Conservation (phyloP, 1,140 invertebrate species). For the Eriocheir sinensis region DNA sequence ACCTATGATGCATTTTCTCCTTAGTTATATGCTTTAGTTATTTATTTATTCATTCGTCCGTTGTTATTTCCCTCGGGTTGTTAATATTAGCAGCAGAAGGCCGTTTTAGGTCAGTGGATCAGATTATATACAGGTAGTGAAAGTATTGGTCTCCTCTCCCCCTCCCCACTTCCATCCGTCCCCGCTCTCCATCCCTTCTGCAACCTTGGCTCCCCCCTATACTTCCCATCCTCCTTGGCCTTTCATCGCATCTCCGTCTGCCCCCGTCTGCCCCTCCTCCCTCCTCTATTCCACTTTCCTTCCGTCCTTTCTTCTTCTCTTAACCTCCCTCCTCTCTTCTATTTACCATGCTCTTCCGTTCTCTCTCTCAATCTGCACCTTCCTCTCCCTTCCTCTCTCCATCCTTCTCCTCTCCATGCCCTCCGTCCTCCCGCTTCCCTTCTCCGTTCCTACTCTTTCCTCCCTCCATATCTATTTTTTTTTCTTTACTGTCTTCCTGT, state of each 20-base stretch:
- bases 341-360: neutral
- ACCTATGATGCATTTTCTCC: too few species aligned
- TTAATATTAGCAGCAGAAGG: too few species aligned
- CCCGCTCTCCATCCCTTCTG: neutral
- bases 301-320: neutral
- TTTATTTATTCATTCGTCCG: too few species aligned
- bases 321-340: neutral
- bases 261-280: neutral
- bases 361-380: neutral
- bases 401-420: too few species aligned
- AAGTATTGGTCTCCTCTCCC: neutral
- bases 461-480: too few species aligned
- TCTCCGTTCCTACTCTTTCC: too few species aligned
- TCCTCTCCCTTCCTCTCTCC: neutral
- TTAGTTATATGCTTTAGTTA: too few species aligned
- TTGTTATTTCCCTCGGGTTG: too few species aligned
- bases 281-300: neutral
- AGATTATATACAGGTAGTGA: neutral
- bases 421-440: too few species aligned
- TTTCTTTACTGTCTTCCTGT: too few species aligned
- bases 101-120: neutral
- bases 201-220: too few species aligned
- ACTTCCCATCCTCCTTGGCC: neutral
- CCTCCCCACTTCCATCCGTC: neutral
- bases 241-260: too few species aligned